phyloP scores from a whole-genome alignment of 2,113 vertebrate species.

The Lamprologus speciosus region DNA sequence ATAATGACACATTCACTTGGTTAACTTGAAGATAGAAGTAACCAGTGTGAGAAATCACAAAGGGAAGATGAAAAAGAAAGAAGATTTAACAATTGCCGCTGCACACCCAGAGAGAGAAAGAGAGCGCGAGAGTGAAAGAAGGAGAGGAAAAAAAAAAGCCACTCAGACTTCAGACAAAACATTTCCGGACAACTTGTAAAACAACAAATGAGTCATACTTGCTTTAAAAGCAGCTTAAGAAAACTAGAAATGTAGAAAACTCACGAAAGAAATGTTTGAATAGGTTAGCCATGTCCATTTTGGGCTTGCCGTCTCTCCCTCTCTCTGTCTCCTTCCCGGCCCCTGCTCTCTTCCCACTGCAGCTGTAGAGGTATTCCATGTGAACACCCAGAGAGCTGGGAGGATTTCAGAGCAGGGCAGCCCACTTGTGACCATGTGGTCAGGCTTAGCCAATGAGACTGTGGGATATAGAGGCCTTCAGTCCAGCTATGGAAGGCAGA shows the following conservation, averaged over 20 bases:
- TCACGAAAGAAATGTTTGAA: constrained; percentile 87
- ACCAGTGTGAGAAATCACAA: background rate
- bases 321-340: constrained; percentile 49
- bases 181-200: background rate
- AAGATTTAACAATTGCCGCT: background rate
- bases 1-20: background rate
- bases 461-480: constrained; percentile 32
- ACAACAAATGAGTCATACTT: background rate
- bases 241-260: constrained; percentile 56
- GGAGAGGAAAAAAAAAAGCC: background rate
- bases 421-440: constrained; percentile 75
- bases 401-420: constrained; percentile 52
- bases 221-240: background rate
- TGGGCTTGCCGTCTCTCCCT: constrained; percentile 63
- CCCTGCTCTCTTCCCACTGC: constrained; percentile 69
- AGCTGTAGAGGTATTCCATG: constrained; percentile 74
- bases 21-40: background rate
- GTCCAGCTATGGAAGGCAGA: constrained; percentile 43
- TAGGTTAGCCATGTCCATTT: constrained; percentile 84
- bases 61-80: background rate
- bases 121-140: background rate
- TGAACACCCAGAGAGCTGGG: constrained; percentile 67
- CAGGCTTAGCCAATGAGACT: constrained; percentile 55
- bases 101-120: background rate
- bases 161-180: constrained; percentile 16